phyloP scores from a whole-genome alignment of 2,888 invertebrate species.

The Cryptus armator region DNA sequence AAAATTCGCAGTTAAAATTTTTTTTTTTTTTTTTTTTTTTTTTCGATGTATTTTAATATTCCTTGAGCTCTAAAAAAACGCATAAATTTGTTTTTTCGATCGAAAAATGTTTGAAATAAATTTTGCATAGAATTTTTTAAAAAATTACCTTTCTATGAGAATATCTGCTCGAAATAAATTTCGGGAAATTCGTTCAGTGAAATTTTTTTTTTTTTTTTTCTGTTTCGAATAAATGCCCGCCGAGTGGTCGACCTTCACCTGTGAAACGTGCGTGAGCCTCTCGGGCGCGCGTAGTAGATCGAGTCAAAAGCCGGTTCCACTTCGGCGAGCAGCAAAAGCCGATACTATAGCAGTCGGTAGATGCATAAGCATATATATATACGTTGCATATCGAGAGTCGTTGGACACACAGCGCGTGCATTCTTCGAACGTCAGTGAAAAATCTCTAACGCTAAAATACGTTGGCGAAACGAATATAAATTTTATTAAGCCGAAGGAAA shows the following conservation, averaged over 20 bases:
- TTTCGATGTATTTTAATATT: no score
- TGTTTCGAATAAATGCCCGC: constrained; percentile 4
- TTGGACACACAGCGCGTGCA: constrained; percentile 11
- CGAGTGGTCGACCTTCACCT: constrained; percentile 66
- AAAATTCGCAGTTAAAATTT: no score
- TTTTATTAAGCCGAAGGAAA: constrained; percentile 2
- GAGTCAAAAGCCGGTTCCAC: constrained; percentile 62
- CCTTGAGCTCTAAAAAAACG: no score
- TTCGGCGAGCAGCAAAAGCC: constrained; percentile 43
- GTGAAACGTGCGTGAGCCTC: constrained; percentile 53
- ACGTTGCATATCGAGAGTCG: not conserved
- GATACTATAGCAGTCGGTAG: not conserved
- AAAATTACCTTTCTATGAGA: no score
- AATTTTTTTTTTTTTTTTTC: not conserved
- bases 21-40: no score
- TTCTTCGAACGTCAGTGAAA: constrained; percentile 28
- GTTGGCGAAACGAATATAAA: constrained; percentile 30
- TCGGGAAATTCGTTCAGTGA: not conserved
- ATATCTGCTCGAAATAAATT: not conserved
- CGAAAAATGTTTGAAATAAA: no score
- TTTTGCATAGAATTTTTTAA: no score
- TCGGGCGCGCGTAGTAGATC: constrained; percentile 43
- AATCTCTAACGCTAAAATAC: not conserved
- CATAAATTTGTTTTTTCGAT: no score
- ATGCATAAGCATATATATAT: not conserved